These are phyloP conservation scores for Heterocephalus glaber DNA, from an alignment of 2,113 vertebrate genomes.

Conservation along the genomic window DNA sequence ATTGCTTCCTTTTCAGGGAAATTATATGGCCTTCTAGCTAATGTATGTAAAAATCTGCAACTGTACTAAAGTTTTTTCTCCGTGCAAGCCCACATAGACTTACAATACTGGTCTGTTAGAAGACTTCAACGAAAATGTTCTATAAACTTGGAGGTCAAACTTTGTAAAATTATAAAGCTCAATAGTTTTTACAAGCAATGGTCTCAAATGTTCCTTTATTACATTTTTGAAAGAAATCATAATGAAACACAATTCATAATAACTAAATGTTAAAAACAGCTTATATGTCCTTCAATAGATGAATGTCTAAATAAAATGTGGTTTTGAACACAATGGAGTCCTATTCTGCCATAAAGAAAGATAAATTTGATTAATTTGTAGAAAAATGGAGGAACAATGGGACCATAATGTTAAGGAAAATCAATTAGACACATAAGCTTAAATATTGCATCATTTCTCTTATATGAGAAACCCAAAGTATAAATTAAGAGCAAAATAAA, in stretches of 20 bases:
- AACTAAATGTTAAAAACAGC: no score
- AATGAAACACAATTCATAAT: neutral
- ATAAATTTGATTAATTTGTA: no score
- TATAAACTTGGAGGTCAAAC: neutral
- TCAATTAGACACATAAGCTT: no score
- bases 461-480: no score
- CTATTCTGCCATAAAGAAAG: no score
- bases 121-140: neutral
- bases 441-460: no score
- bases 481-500: no score
- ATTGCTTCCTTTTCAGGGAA: conserved; percentile 39
- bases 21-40: conserved; percentile 49
- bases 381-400: no score
- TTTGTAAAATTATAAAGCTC: neutral
- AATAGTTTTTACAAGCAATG: neutral
- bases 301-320: no score
- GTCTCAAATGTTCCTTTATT: neutral
- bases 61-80: neutral
- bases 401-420: no score
- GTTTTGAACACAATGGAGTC: no score
- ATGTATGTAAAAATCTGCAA: conserved; percentile 24
- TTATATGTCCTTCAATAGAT: no score
- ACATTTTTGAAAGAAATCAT: neutral
- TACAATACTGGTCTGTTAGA: neutral
- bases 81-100: conserved; percentile 15